Percentiles rank a stretch among this genome's conserved stretches.
Evolutionary conservation across 2,888 invertebrate genomes (phyloP).

Genomic region (Epistrophe eligans): DNA sequence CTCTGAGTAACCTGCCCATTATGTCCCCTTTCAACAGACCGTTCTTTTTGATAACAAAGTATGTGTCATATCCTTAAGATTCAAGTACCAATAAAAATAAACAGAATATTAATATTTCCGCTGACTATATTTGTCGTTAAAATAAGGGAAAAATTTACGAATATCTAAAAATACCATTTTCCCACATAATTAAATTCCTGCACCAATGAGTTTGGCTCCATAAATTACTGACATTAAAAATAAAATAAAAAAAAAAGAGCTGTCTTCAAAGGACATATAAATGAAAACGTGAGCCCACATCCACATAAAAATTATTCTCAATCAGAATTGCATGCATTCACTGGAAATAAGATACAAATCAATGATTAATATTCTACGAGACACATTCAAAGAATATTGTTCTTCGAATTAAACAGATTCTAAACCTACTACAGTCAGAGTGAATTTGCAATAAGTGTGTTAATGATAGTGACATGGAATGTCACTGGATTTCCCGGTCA

Average conservation of each 20-base stretch:
- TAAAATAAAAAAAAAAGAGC: constrained; percentile 1
- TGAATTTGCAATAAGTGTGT: constrained; percentile 47
- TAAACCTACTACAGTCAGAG: background rate
- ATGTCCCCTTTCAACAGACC: background rate
- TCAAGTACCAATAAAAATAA: background rate
- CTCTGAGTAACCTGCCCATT: background rate
- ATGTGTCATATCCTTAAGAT: constrained; percentile 12
- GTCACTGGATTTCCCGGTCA: constrained; percentile 5
- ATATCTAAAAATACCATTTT: constrained; percentile 51
- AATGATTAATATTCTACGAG: constrained; percentile 61
- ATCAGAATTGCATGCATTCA: constrained; percentile 46
- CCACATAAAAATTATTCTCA: background rate
- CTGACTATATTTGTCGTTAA: background rate
- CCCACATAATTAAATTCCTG: constrained; percentile 54
- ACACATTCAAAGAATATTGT: constrained; percentile 42
- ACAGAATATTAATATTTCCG: background rate
- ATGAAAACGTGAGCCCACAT: constrained; percentile 57
- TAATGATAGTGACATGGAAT: constrained; percentile 49
- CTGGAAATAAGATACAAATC: constrained; percentile 66
- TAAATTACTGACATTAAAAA: constrained; percentile 60
- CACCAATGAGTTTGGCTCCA: constrained; percentile 20
- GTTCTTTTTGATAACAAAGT: background rate
- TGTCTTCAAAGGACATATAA: constrained; percentile 19
- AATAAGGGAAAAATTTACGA: background rate
- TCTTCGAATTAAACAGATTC: constrained; percentile 15